Conservation (phyloP, 2,113 vertebrate genomes). For the Turdus rufiventris region DNA sequence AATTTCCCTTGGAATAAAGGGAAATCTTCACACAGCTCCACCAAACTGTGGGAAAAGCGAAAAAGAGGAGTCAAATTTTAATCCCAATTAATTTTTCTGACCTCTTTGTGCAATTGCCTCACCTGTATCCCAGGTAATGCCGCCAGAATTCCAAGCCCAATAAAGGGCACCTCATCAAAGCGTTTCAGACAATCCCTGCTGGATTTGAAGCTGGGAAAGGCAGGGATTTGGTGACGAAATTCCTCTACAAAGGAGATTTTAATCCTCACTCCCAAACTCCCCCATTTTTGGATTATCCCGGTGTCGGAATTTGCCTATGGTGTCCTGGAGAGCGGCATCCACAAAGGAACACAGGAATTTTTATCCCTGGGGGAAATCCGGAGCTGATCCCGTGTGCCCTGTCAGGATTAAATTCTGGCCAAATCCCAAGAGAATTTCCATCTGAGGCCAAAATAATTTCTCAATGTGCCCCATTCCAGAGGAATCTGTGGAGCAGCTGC, state of each 20-base stretch:
- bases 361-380: background rate
- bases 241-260: background rate
- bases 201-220: background rate
- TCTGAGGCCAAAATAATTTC: background rate
- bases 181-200: background rate
- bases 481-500: background rate
- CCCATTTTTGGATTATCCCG: background rate
- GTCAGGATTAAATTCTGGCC: background rate
- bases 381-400: background rate
- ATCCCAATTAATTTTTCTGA: background rate
- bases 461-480: background rate
- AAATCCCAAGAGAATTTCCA: background rate
- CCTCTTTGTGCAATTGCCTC: background rate
- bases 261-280: background rate
- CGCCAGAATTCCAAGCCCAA: background rate
- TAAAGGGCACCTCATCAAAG: slow-evolving; percentile 2
- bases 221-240: background rate
- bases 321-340: background rate
- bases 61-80: background rate
- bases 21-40: background rate
- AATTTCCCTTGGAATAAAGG: background rate
- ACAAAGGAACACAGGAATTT: background rate
- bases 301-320: background rate
- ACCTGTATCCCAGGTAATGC: background rate
- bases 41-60: background rate